Base-by-base conservation (phyloP, 2,888 invertebrate genomes). In the Thymelicus lineola region DNA sequence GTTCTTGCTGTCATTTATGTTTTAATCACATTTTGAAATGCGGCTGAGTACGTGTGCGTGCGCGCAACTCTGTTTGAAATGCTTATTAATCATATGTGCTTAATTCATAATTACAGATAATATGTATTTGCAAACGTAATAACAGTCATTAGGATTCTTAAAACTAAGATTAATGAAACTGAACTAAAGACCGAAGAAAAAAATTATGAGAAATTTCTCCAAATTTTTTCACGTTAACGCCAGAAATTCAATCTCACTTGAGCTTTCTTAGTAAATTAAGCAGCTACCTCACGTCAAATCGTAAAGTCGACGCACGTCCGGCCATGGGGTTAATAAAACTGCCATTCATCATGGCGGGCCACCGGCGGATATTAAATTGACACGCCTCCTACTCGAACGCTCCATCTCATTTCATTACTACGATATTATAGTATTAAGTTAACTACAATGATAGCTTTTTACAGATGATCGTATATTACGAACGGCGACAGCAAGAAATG, bases 331-430 rank as follows among this genome's bases (percentile, higher is more conserved):
- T 84, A 89, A 90, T 91, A 87, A 89, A 89, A 85, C 80, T 76
- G 75, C 80, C 87, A 89, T 90, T 87, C 81, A 89, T 90, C 88
- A 91, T 81, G 77, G 79, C 75, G 77, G 83, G 79, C 85, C 86
- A 87, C 86, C 88, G 81, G 82, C 89, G 90, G 90, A 91, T 91
- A 92, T 91, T 88, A 88, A 87, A 88, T 89, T 85, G 91, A 90
- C 91, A 88, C 91, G 90, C 89, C 90, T 87, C 79, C 48, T 50
- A 76, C 79, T 83, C 79, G 81, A 80, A 81, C 85, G 84, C 86
- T 84, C 85, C 85, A 83, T 83, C 83, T 84, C 80, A 82, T 85
- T 80, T 80, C 84, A 86, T 89, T 86, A 86, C 81, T 74, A 71
- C 76, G 77, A 78, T 83, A 82, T 82, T 83, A 83, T 81, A 77